A percentile compares a stretch with the other conserved stretches of the same genome.
Conservation (phyloP, 2,113 vertebrate species). For the Phoxinus phoxinus region DNA sequence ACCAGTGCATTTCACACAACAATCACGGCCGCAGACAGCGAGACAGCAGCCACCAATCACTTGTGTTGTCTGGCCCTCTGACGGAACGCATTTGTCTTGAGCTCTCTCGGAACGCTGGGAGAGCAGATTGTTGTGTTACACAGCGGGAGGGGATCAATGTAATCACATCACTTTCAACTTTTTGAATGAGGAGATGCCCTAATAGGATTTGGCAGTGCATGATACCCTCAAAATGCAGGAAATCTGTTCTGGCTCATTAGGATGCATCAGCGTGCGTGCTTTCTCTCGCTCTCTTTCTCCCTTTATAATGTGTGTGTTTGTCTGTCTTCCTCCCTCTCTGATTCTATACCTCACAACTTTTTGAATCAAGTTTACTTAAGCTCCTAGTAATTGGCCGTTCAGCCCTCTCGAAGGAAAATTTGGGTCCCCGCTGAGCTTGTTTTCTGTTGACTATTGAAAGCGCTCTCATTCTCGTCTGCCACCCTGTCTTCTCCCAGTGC, state of each 20-base stretch:
- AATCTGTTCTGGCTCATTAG: conserved; percentile 46
- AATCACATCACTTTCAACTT: conserved; percentile 47
- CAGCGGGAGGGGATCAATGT: conserved; percentile 49
- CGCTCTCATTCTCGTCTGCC: conserved; percentile 1
- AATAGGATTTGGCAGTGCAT: conserved; percentile 46
- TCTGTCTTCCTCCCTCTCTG: conserved; percentile 31
- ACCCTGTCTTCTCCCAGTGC: neutral
- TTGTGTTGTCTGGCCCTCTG: conserved; percentile 36
- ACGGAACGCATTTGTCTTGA: conserved; percentile 21
- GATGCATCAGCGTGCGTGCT: neutral
- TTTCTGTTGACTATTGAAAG: conserved; percentile 25
- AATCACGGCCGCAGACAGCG: conserved; percentile 25
- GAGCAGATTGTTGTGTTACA: conserved; percentile 29
- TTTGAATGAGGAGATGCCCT: conserved; percentile 34
- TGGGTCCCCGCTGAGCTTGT: conserved; percentile 23
- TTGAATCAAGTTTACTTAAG: conserved; percentile 38
- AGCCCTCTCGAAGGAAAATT: conserved; percentile 26
- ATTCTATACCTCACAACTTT: conserved; percentile 14
- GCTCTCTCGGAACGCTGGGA: conserved; percentile 19
- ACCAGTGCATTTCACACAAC: conserved; percentile 30
- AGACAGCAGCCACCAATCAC: conserved; percentile 29
- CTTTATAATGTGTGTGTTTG: conserved; percentile 20
- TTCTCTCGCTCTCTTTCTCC: neutral
- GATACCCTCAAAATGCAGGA: conserved; percentile 31
- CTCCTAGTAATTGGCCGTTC: conserved; percentile 32